Conservation (phyloP, 2,888 invertebrate genomes). For the Sthenelais limicola region DNA sequence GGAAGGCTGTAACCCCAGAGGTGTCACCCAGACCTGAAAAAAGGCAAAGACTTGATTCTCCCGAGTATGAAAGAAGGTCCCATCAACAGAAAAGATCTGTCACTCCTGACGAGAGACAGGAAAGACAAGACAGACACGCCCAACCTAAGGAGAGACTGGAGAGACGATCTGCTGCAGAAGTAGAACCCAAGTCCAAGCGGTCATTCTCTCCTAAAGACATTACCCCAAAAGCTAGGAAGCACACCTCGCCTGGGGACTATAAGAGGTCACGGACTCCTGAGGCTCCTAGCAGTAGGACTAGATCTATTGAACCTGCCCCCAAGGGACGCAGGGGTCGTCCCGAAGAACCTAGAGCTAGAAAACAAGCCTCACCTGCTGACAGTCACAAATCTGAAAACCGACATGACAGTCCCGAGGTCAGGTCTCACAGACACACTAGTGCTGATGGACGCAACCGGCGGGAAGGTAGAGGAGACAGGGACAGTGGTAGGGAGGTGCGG, state of each 20-base stretch:
- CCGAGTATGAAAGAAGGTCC: conserved; percentile 33
- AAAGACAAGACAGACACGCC: too few species aligned
- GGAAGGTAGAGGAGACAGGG: too few species aligned
- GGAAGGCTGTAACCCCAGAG: conserved; percentile 25
- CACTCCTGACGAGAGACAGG: conserved; percentile 1
- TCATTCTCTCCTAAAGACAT: conserved; percentile 7
- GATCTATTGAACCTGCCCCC: background rate
- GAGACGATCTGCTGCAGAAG: background rate
- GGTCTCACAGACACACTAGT: conserved; percentile 19
- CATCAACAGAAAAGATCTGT: conserved; percentile 9
- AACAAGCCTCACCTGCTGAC: conserved; percentile 12
- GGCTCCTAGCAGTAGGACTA: background rate
- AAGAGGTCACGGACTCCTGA: conserved; percentile 15
- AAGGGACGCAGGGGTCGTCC: conserved; percentile 3
- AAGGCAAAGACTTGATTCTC: conserved; percentile 17
- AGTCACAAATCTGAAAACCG: conserved; percentile 19
- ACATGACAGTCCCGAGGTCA: conserved; percentile 20
- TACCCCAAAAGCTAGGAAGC: background rate
- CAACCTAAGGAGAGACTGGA: too few species aligned
- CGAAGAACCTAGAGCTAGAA: conserved; percentile 9
- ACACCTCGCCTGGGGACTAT: conserved; percentile 21
- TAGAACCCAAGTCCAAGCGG: conserved; percentile 15
- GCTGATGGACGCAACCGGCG: conserved; percentile 19
- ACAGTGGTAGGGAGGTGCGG: background rate
- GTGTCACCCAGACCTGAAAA: conserved; percentile 17